Evolutionary conservation across 2,888 invertebrate genomes (phyloP).

Genomic region (Endotricha flammealis): DNA sequence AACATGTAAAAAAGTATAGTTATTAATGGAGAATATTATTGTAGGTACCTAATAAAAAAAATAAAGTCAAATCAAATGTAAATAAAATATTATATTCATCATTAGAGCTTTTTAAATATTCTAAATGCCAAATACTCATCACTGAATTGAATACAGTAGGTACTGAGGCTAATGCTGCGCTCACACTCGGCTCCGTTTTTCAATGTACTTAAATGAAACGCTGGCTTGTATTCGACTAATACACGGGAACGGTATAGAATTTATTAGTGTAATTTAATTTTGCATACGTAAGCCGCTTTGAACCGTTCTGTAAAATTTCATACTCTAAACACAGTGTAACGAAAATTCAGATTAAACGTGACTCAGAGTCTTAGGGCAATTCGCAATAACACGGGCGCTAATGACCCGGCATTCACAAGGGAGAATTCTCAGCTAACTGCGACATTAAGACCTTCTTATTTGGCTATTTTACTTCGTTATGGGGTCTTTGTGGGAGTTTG

Average conservation of each 20-base stretch:
- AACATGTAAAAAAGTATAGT: too few species aligned
- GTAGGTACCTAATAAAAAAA: too few species aligned
- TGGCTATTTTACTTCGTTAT: conserved; percentile 72
- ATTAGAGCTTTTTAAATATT: neutral
- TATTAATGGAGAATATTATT: too few species aligned
- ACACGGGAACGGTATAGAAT: conserved; percentile 29
- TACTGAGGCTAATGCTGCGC: neutral
- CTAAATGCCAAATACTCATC: neutral
- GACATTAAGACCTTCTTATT: conserved; percentile 73
- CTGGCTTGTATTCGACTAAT: conserved; percentile 24
- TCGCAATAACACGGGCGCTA: conserved; percentile 73
- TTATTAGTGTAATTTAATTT: conserved; percentile 44
- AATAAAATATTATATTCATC: too few species aligned
- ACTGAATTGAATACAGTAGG: neutral
- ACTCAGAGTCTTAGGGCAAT: conserved; percentile 57
- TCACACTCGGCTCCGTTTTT: conserved; percentile 1
- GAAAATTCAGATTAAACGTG: conserved; percentile 66
- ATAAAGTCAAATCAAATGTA: too few species aligned
- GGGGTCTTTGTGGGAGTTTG: conserved; percentile 55
- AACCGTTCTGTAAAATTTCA: conserved; percentile 38
- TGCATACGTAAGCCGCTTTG: conserved; percentile 35
- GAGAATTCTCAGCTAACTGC: conserved; percentile 69
- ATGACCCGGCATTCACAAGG: conserved; percentile 70
- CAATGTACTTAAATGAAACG: conserved; percentile 13
- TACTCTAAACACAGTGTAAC: conserved; percentile 37